Conservation (phyloP, 2,113 vertebrate genomes). For the Carassius gibelio region DNA sequence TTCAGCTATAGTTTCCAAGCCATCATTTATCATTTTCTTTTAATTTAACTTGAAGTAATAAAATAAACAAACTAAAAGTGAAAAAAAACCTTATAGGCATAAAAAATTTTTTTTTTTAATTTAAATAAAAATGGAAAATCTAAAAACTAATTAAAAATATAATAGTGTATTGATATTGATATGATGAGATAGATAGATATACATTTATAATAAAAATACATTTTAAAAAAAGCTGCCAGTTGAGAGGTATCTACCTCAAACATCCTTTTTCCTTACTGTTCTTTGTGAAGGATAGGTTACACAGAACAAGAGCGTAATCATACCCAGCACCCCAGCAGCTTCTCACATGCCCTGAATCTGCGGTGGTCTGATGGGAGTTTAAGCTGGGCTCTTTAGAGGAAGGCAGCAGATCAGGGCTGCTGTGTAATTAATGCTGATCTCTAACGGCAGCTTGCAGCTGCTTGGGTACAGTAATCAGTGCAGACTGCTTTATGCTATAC, state of each 20-base stretch:
- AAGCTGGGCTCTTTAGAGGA: conserved; percentile 41
- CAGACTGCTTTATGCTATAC: conserved; percentile 45
- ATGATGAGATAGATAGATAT: neutral
- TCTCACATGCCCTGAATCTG: conserved; percentile 32
- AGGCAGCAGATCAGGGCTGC: conserved; percentile 31
- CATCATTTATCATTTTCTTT: too few species aligned
- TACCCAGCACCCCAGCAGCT: conserved; percentile 8
- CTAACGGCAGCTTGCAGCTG: conserved; percentile 40
- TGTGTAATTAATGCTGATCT: conserved; percentile 51
- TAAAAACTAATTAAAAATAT: neutral
- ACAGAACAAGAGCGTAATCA: neutral
- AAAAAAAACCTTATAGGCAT: too few species aligned
- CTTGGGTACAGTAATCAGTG: conserved; percentile 47
- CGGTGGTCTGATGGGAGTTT: conserved; percentile 22
- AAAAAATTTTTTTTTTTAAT: too few species aligned
- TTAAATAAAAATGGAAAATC: too few species aligned
- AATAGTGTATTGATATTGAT: too few species aligned
- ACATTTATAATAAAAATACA: neutral
- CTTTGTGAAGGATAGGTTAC: neutral
- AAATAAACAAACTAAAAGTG: too few species aligned
- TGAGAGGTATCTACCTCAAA: neutral
- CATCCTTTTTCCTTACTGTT: neutral
- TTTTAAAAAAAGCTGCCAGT: too few species aligned
- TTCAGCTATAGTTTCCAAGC: too few species aligned
- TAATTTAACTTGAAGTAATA: too few species aligned